phyloP scores from a whole-genome alignment of 2,113 vertebrate species.

The Calyptommatus sinebrachiatus region DNA sequence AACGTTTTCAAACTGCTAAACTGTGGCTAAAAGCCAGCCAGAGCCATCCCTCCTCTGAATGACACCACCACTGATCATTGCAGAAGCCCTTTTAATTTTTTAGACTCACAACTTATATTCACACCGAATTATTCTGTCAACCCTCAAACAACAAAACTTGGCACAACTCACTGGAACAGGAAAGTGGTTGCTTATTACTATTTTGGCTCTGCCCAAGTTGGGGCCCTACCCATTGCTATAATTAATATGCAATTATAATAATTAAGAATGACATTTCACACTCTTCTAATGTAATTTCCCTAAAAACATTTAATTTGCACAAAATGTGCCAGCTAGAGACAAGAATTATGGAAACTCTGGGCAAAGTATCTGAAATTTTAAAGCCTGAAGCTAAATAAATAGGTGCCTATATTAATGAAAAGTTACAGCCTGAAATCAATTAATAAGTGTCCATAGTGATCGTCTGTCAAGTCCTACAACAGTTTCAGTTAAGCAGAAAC shows the following conservation, averaged over 20 bases:
- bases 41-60: too few species aligned
- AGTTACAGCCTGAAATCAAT: slow-evolving; percentile 13
- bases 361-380: neutral
- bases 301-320: neutral
- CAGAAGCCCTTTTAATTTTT: too few species aligned
- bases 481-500: slow-evolving; percentile 15
- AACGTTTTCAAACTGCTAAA: too few species aligned
- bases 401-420: neutral
- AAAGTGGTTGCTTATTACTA: too few species aligned
- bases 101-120: too few species aligned
- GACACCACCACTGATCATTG: too few species aligned
- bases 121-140: too few species aligned
- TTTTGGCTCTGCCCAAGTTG: too few species aligned
- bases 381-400: too few species aligned
- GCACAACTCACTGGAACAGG: too few species aligned
- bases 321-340: neutral
- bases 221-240: neutral
- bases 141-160: too few species aligned
- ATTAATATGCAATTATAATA: neutral
- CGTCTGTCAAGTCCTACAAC: slow-evolving; percentile 12
- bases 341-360: neutral
- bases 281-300: neutral
- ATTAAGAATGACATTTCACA: neutral
- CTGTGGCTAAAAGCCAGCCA: too few species aligned
- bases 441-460: slow-evolving; percentile 8